A percentile compares a stretch with the other conserved stretches of the same genome.
phyloP scores from a whole-genome alignment of 2,113 vertebrate species.

The Cavia porcellus region DNA sequence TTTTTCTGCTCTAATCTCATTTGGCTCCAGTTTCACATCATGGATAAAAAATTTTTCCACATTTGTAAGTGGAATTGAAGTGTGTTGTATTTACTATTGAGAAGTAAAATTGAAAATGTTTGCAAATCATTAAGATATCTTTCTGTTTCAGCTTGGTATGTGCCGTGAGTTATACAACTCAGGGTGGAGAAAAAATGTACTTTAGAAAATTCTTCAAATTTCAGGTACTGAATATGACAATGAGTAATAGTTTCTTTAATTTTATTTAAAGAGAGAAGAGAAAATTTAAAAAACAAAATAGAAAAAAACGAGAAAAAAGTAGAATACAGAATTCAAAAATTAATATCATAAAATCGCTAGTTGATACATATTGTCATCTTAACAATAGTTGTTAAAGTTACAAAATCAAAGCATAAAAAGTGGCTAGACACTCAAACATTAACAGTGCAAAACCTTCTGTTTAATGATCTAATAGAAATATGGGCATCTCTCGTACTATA shows the following conservation, averaged over 20 bases:
- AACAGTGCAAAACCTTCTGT: too few species aligned
- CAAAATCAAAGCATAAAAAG: too few species aligned
- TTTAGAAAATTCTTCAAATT: conserved; percentile 99
- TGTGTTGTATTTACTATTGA: conserved; percentile 53
- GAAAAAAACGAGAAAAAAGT: too few species aligned
- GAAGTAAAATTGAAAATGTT: conserved; percentile 53
- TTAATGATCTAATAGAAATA: too few species aligned
- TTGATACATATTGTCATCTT: too few species aligned
- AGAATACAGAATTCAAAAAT: too few species aligned
- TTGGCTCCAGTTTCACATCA: not conserved
- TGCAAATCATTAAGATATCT: conserved; percentile 59
- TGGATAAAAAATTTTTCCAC: not conserved
- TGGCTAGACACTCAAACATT: too few species aligned
- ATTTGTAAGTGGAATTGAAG: not conserved
- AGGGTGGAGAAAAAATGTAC: conserved; percentile 98
- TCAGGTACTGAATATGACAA: conserved; percentile 91
- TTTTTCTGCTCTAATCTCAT: not conserved
- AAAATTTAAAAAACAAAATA: too few species aligned
- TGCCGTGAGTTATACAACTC: conserved; percentile 98
- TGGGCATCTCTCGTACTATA: too few species aligned
- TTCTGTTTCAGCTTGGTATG: conserved; percentile 95
- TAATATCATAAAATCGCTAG: too few species aligned
- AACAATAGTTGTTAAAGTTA: too few species aligned
- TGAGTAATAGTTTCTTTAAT: not conserved
- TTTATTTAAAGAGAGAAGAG: too few species aligned